These are phyloP conservation scores for Temnothorax rugatulus DNA, from an alignment of 2,888 invertebrate genomes.

Conservation along the genomic window DNA sequence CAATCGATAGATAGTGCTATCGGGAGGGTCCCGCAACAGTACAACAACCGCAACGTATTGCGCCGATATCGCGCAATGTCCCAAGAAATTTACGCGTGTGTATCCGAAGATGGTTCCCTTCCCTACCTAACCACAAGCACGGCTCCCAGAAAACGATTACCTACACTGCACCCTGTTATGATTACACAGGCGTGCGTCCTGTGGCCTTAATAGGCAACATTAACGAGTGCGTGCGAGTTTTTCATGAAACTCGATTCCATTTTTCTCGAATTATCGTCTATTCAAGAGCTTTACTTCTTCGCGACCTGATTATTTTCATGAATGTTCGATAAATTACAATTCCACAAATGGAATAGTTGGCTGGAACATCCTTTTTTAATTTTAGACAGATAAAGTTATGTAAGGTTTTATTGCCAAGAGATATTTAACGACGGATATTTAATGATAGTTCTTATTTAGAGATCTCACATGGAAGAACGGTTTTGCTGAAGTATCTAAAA, in stretches of 20 bases:
- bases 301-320: background rate
- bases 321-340: background rate
- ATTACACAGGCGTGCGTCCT: conserved; percentile 1
- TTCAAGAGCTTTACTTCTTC: background rate
- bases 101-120: conserved; percentile 23
- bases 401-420: conserved; percentile 2
- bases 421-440: conserved; percentile 1
- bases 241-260: background rate
- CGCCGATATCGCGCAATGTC: conserved; percentile 35
- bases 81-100: conserved; percentile 46
- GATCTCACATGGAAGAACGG: background rate
- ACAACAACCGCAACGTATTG: conserved; percentile 33
- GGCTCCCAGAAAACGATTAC: conserved; percentile 20
- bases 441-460: conserved; percentile 6
- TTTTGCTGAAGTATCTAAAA: too few relatives aligned
- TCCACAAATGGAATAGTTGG: background rate
- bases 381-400: background rate
- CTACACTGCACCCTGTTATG: conserved; percentile 21
- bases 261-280: background rate
- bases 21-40: conserved; percentile 18
- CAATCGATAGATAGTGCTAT: conserved; percentile 77
- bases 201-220: conserved; percentile 13
- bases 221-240: background rate
- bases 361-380: background rate
- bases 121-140: background rate